Base-by-base conservation (phyloP, 53 echinoderm and acorn worm species). In the Stichopus horrens region DNA sequence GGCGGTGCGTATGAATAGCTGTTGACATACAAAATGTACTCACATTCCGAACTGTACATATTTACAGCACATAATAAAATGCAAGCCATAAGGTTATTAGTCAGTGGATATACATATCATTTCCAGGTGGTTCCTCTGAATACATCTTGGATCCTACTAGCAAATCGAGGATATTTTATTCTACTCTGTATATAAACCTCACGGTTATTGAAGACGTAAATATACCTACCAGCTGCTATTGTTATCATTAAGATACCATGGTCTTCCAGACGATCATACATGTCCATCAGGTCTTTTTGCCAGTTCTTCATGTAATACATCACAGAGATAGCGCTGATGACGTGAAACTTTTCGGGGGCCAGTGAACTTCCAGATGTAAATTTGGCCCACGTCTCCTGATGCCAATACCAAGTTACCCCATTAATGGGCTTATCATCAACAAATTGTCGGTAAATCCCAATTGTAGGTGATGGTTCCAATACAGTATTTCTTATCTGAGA, bases 321-420 rank as follows among this genome's bases (percentile, higher is more conserved):
- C 52, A 90, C 91, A 56, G 73, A 79, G 52, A 90, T 60, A 54
- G 91, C 91, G 8, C 54, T 66, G 57, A 90, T 90, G 23, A 87
- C 71, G 73, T 90, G 91, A 60, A 79, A 90, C 53, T 90, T 90
- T 55, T 75, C 79, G 11, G 54, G 54, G 10, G 4, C 8, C 20
- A 18, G 16, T 18, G 6, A 18, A 13, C 14, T 11, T 54, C 19
- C 56, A 55, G n/a, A n/a, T 13, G 5, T 13, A 56, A 55, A 79
- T 5, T 54, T 16, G 2, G 52, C 54, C 54, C 54, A 79, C 19
- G 79, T 55, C 79, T 79, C 8, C 22, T 53, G 79, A 9, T 56
- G 79, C 53, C 53, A 79, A 6, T 54, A 9, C 79, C 55, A 54
- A 5, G 14, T 56, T 2, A 54, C 79, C 4, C 55, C 21, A 9